Conservation (phyloP, 2,797 vertebrate species). For the Pantherophis alleghaniensis region DNA sequence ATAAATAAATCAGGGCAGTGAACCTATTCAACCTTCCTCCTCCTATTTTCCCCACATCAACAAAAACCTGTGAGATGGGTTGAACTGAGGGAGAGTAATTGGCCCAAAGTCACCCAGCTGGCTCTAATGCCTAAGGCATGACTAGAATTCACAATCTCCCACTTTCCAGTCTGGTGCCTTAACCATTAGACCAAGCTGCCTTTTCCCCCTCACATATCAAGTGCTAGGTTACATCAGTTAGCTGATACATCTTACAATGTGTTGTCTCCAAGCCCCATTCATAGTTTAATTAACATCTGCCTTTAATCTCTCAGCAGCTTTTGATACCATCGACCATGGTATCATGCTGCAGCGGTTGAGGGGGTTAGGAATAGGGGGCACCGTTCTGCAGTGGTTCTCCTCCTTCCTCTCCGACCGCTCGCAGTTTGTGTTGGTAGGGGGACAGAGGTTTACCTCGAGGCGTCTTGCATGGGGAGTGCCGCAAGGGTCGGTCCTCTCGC, state of each 20-base stretch:
- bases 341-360: too few species aligned
- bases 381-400: too few species aligned
- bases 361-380: too few species aligned
- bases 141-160: neutral
- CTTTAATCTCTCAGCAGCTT: neutral
- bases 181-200: neutral
- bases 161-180: neutral
- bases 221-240: neutral
- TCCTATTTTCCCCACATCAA: neutral
- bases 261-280: neutral
- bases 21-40: neutral
- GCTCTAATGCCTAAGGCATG: neutral
- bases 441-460: too few species aligned
- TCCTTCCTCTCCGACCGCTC: too few species aligned
- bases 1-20: neutral
- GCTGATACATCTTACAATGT: neutral
- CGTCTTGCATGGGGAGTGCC: too few species aligned
- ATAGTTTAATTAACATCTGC: neutral
- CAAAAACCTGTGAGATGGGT: neutral
- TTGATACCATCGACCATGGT: too few species aligned
- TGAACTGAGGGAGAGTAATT: neutral
- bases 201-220: neutral
- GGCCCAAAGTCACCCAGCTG: neutral
- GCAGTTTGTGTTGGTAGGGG: too few species aligned
- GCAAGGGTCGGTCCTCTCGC: too few species aligned